Evolutionary conservation across 2,113 vertebrate species (phyloP).

Genomic region (Clarias macrocephalus): DNA sequence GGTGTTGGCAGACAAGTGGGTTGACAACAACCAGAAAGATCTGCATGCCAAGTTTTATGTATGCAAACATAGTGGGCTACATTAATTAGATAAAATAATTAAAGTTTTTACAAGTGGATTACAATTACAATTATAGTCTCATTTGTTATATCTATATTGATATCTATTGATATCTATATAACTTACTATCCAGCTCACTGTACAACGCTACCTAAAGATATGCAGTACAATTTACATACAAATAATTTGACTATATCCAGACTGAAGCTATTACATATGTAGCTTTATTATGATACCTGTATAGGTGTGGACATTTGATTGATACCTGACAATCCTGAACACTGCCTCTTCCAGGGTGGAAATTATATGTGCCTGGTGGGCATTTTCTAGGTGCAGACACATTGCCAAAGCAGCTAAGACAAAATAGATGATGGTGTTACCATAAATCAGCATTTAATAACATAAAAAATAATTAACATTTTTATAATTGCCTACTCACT

Average conservation of each 20-base stretch:
- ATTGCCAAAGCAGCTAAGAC: slow-evolving; percentile 75
- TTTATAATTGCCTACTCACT: slow-evolving; percentile 69
- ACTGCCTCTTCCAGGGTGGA: slow-evolving; percentile 65
- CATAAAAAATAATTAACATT: slow-evolving; percentile 5
- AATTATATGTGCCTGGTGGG: slow-evolving; percentile 72
- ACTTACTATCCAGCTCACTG: background rate
- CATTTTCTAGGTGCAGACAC: slow-evolving; percentile 71
- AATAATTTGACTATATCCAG: background rate
- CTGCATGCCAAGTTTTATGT: background rate
- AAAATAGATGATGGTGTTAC: background rate
- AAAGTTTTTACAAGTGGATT: too few species aligned
- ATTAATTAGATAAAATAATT: background rate
- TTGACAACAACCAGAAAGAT: background rate
- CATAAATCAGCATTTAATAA: background rate
- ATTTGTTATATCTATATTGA: background rate
- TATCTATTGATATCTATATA: too few species aligned
- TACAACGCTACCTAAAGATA: background rate
- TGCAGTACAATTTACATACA: background rate
- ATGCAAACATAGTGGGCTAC: background rate
- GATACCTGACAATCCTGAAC: slow-evolving; percentile 77
- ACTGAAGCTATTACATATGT: background rate
- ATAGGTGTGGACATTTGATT: background rate
- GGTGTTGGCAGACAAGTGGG: background rate
- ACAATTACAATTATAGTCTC: too few species aligned
- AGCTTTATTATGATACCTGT: background rate